Base-by-base conservation (phyloP, 2,888 invertebrate species). In the Macaria notata region DNA sequence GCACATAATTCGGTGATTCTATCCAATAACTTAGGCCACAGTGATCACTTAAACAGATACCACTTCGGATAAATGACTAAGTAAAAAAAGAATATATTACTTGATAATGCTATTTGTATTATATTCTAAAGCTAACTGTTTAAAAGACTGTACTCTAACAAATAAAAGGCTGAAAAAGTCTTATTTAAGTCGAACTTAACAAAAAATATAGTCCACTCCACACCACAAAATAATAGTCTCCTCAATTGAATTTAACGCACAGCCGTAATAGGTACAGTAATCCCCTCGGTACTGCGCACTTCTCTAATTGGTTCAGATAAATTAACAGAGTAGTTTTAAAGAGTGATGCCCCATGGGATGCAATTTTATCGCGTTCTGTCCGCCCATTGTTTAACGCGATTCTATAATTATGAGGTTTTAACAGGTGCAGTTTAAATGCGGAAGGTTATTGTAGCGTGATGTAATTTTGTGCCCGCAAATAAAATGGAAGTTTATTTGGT, bases 221-320 rank as follows among this genome's bases (percentile, higher is more conserved):
- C 33, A 36, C 41, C 41, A n/a, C 41, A 41, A 38, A 38, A 45
- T 31, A 44, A 50, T 38, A 38, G n/a, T 44, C 29, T 6, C 5
- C 61, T 65, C 62, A 54, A 63, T 80, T 78, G 73, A 79, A 75
- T 81, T 78, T 76, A 76, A 71, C 72, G 69, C 75, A 75, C 83
- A 82, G 81, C 81, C 86, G 82, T 81, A 86, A 85, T 81, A 61
- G 57, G 61, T 61, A 86, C 78, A 78, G 79, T 76, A 72, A 69
- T 72, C 79, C 81, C 78, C 50, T 45, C 66, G 72, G 79, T 72
- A 72, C 78, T 78, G 82, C 76, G 79, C 81, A 83, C 75, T 87
- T 78, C 78, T 81, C 79, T 89, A 89, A 90, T 90, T 88, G 85
- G 85, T 86, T 86, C 80, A 83, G 80, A 87, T 88, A 88, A 88